Conservation (phyloP, 2,888 invertebrate genomes). For the Eristalinus sepulchralis region DNA sequence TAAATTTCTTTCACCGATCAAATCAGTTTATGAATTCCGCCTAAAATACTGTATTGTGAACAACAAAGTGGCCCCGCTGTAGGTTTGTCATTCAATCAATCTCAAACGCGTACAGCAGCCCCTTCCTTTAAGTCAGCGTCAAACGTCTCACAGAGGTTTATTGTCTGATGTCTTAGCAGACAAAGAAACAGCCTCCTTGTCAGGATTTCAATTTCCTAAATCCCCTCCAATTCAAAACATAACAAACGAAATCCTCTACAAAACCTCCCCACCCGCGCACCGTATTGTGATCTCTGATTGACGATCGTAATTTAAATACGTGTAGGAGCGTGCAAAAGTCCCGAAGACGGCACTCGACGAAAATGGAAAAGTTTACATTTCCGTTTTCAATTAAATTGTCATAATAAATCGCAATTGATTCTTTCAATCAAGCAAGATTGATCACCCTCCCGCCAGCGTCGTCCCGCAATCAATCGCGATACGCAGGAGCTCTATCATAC, state of each 20-base stretch:
- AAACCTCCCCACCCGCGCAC: not conserved
- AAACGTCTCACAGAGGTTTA: not conserved
- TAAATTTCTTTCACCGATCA: too few species aligned
- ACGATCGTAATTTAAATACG: slow-evolving; percentile 3
- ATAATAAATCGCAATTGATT: slow-evolving; percentile 69
- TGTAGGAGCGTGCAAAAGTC: not conserved
- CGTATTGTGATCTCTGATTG: not conserved
- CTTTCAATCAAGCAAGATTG: slow-evolving; percentile 67
- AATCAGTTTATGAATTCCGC: too few species aligned
- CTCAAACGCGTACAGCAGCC: not conserved
- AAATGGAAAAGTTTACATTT: slow-evolving; percentile 34
- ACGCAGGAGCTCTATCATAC: slow-evolving; percentile 11
- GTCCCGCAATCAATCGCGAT: slow-evolving; percentile 28
- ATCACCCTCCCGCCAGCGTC: slow-evolving; percentile 41
- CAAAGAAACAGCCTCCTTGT: not conserved
- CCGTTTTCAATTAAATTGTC: slow-evolving; percentile 67
- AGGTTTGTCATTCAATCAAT: not conserved
- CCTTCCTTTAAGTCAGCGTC: not conserved
- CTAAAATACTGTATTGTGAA: too few species aligned
- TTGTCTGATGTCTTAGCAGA: not conserved
- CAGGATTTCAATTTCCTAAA: not conserved
- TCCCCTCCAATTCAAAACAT: not conserved
- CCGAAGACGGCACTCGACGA: not conserved
- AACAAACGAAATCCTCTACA: not conserved
- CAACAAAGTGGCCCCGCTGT: too few species aligned